These are phyloP conservation scores for Ptychodera flava DNA, from an alignment of 35 echinoderm and acorn worm species.

Conservation along the genomic window DNA sequence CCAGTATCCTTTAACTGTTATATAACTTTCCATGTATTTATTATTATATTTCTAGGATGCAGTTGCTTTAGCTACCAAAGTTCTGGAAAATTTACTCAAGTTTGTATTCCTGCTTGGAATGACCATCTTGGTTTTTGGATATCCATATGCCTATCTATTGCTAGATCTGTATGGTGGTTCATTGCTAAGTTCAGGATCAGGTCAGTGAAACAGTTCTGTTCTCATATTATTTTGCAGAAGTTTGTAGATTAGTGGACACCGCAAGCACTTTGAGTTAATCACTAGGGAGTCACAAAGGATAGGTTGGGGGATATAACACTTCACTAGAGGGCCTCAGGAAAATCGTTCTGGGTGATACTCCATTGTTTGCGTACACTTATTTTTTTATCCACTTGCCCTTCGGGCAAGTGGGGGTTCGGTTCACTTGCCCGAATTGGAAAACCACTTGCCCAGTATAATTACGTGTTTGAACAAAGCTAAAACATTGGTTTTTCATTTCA, in stretches of 20 bases:
- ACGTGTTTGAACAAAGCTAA: too few relatives aligned
- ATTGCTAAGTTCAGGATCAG: conserved; percentile 72
- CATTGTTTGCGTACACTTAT: too few relatives aligned
- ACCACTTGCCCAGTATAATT: too few relatives aligned
- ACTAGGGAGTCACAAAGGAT: not conserved
- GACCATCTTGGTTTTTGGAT: conserved; percentile 82
- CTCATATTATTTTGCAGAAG: not conserved
- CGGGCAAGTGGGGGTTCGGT: too few relatives aligned
- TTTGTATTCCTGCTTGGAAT: conserved; percentile 70
- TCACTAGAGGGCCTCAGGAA: not conserved
- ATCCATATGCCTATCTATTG: conserved; percentile 75
- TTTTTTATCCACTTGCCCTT: too few relatives aligned
- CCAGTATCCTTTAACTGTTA: too few relatives aligned
- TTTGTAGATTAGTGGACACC: not conserved
- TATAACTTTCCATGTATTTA: too few relatives aligned
- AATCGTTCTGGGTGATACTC: too few relatives aligned
- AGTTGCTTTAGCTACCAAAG: conserved; percentile 58
- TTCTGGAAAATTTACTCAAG: conserved; percentile 63
- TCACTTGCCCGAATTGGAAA: too few relatives aligned
- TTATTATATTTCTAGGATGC: too few relatives aligned
- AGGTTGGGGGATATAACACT: not conserved
- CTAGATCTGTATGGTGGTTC: conserved; percentile 85
- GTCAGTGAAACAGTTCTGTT: conserved; percentile 20
- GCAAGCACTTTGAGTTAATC: not conserved
- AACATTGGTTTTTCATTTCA: too few relatives aligned